These are phyloP conservation scores for Gari tellinella DNA, from an alignment of 2,888 invertebrate genomes.

Conservation along the genomic window DNA sequence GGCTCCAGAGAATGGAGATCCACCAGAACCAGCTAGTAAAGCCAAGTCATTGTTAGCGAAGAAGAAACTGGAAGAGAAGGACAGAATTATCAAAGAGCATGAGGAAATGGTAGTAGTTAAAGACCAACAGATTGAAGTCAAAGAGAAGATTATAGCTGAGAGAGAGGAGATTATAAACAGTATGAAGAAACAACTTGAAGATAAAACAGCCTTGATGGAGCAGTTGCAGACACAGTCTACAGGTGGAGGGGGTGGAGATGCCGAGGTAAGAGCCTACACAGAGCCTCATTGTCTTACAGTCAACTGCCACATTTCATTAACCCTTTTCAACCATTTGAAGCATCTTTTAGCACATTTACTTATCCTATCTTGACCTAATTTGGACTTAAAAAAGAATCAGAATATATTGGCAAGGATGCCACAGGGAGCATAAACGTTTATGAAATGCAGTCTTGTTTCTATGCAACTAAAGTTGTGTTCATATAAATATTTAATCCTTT, in stretches of 20 bases:
- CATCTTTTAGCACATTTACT: too few species aligned
- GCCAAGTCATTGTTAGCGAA: conserved; percentile 81
- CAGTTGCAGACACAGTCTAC: conserved; percentile 52
- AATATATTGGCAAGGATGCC: too few species aligned
- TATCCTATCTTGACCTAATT: too few species aligned
- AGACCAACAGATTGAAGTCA: conserved; percentile 73
- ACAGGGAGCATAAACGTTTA: too few species aligned
- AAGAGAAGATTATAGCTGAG: conserved; percentile 77
- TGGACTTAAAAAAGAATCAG: too few species aligned
- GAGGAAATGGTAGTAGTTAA: conserved; percentile 68
- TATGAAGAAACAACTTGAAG: conserved; percentile 85
- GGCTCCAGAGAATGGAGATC: conserved; percentile 4
- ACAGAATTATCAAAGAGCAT: conserved; percentile 72
- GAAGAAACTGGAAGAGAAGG: conserved; percentile 82
- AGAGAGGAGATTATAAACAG: conserved; percentile 84
- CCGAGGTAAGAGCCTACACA: conserved; percentile 31
- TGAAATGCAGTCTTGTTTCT: too few species aligned
- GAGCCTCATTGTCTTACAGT: too few species aligned
- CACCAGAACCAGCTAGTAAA: conserved; percentile 67
- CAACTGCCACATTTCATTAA: too few species aligned
- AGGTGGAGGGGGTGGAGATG: conserved; percentile 31
- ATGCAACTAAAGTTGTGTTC: too few species aligned
- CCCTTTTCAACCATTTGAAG: too few species aligned
- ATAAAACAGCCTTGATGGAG: conserved; percentile 80
- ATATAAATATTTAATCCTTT: too few species aligned